Evolutionary conservation across 2,797 vertebrate species (phyloP).

Genomic region (Diceros bicornis): DNA sequence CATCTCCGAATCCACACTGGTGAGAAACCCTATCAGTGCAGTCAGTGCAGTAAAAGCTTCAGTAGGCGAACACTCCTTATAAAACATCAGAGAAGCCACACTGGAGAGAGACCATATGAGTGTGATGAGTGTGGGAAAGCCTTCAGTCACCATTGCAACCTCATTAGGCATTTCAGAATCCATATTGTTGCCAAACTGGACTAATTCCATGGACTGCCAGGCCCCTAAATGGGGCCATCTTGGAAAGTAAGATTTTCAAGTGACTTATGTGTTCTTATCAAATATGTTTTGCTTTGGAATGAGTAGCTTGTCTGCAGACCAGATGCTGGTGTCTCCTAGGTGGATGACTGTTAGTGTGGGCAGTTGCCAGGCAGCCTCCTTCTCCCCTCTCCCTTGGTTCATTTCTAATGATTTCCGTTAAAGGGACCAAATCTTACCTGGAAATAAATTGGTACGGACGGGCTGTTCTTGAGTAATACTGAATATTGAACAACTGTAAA

Average conservation of each 20-base stretch:
- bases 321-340: not conserved
- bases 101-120: not conserved
- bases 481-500: not conserved
- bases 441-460: not conserved
- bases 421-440: not conserved
- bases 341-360: not conserved
- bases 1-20: slow-evolving; percentile 40
- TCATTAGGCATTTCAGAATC: slow-evolving; percentile 41
- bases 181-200: not conserved
- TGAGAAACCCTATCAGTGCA: not conserved
- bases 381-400: not conserved
- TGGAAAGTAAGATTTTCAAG: not conserved
- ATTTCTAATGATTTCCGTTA: not conserved
- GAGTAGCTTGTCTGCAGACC: not conserved
- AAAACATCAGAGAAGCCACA: slow-evolving; percentile 45
- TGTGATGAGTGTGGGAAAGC: not conserved
- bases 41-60: slow-evolving; percentile 48
- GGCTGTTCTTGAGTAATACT: not conserved
- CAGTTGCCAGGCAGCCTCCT: not conserved
- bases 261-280: not conserved
- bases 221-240: not conserved
- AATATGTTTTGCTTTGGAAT: not conserved
- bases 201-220: not conserved
- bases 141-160: slow-evolving; percentile 34
- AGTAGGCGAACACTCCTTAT: not conserved